phyloP scores from a whole-genome alignment of 2,888 invertebrate genomes.

The Drosophila suboccidentalis region DNA sequence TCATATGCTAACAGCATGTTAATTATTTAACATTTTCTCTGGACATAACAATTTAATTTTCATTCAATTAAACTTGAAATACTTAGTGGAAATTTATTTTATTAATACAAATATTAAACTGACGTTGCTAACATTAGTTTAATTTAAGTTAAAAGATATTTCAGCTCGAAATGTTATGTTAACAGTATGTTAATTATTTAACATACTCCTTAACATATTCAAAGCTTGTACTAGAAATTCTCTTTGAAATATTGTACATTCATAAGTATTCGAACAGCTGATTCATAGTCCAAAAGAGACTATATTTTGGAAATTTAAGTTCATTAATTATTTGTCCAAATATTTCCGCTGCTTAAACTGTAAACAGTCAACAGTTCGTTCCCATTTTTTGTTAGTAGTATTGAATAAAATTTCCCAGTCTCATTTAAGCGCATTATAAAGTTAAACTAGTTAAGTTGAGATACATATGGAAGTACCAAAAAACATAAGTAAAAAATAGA shows the following conservation, averaged over 20 bases:
- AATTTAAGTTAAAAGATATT: neutral
- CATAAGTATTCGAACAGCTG: constrained; percentile 27
- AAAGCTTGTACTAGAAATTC: constrained; percentile 2
- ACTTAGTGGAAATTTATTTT: neutral
- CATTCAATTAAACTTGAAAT: constrained; percentile 15
- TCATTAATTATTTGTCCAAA: constrained; percentile 41
- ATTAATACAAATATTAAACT: neutral
- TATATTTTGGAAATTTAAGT: constrained; percentile 25
- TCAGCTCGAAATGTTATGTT: neutral
- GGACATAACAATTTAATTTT: constrained; percentile 6
- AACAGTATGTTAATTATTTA: neutral
- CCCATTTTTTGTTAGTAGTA: constrained; percentile 46
- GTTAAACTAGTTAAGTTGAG: constrained; percentile 42
- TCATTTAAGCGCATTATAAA: constrained; percentile 53
- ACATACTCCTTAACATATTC: neutral
- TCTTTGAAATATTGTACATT: constrained; percentile 19
- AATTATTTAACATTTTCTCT: neutral
- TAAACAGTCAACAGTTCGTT: constrained; percentile 66
- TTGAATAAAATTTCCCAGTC: constrained; percentile 20
- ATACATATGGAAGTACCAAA: constrained; percentile 18
- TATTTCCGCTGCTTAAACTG: constrained; percentile 54
- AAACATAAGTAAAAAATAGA: neutral
- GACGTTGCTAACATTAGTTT: too few relatives aligned
- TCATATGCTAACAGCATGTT: neutral
- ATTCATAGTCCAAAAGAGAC: constrained; percentile 28